phyloP scores from a whole-genome alignment of 2,113 vertebrate genomes.

The Eudyptes chrysolophus region DNA sequence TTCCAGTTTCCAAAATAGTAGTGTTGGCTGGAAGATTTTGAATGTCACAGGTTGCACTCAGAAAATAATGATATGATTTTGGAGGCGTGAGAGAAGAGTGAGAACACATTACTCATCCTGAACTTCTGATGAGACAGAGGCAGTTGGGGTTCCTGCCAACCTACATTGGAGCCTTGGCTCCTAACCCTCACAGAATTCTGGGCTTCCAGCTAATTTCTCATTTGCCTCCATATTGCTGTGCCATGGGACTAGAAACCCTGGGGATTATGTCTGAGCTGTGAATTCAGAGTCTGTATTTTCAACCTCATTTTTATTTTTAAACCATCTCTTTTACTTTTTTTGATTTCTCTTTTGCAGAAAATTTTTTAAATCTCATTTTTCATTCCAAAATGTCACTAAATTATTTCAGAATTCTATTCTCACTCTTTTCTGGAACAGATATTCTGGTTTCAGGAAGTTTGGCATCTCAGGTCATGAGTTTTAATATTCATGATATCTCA shows the following conservation, averaged over 20 bases:
- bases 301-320: conserved; percentile 29
- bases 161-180: background rate
- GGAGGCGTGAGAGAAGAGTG: background rate
- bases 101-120: conserved; percentile 1
- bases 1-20: background rate
- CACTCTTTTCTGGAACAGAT: background rate
- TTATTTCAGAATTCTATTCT: background rate
- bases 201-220: background rate
- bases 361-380: background rate
- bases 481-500: background rate
- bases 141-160: background rate
- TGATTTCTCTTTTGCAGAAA: background rate
- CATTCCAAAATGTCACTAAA: background rate
- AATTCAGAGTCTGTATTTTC: background rate
- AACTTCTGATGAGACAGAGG: background rate
- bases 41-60: background rate
- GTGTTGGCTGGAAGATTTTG: background rate
- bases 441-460: background rate
- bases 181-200: background rate
- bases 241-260: background rate
- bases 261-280: background rate
- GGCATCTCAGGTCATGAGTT: background rate
- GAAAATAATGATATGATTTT: background rate
- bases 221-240: conserved; percentile 8
- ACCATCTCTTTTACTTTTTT: background rate